These are phyloP conservation scores for Chondrilla cf. caribensis DNA, from an alignment of 37 sponge, comb jelly and placozoan species.

Conservation along the genomic window DNA sequence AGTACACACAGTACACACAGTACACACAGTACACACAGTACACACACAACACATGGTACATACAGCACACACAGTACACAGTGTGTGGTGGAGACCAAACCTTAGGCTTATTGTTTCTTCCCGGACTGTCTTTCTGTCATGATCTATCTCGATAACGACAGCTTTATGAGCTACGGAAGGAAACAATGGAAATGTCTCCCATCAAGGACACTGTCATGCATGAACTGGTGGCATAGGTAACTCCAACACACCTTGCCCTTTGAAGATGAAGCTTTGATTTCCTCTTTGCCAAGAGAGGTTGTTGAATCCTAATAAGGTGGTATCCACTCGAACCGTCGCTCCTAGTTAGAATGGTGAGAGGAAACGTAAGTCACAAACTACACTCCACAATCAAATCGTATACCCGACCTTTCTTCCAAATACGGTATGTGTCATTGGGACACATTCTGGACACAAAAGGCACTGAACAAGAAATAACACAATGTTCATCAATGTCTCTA, in stretches of 20 bases:
- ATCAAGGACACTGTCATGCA: too few relatives aligned
- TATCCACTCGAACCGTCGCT: constrained; percentile 90
- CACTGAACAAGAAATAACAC: constrained; percentile 42
- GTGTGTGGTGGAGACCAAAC: neutral
- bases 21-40: neutral
- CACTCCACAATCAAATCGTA: too few relatives aligned
- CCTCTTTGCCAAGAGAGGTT: constrained; percentile 87
- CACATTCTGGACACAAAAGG: constrained; percentile 92
- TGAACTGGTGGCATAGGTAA: too few relatives aligned
- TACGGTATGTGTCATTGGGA: constrained; percentile 96
- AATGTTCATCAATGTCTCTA: neutral
- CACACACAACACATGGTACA: neutral
- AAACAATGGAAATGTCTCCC: too few relatives aligned
- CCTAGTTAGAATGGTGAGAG: constrained; percentile 60
- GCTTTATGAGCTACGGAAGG: constrained; percentile 45
- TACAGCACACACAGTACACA: neutral
- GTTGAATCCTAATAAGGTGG: constrained; percentile 84
- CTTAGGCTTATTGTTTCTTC: constrained; percentile 38
- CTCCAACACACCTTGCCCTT: constrained; percentile 44
- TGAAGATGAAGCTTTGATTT: constrained; percentile 80
- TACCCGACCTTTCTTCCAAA: constrained; percentile 93
- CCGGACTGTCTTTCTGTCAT: constrained; percentile 60
- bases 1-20: neutral
- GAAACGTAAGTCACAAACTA: too few relatives aligned
- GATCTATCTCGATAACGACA: constrained; percentile 61